Evolutionary conservation across 2,888 invertebrate genomes (phyloP).

Genomic region (Thymelicus sylvestris): DNA sequence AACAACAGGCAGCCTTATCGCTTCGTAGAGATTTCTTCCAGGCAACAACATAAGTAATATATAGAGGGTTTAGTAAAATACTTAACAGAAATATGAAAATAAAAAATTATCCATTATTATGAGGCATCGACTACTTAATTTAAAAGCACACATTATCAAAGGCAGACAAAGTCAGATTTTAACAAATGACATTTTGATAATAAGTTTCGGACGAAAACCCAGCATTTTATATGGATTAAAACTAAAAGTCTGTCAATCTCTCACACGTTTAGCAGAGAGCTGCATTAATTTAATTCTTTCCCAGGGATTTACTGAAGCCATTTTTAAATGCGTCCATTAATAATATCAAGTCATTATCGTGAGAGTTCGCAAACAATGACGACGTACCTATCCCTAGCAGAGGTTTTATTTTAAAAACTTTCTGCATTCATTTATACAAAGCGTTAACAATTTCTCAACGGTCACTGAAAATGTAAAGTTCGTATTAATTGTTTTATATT

Average conservation of each 20-base stretch:
- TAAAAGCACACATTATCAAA: no score
- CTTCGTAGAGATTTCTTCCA: no score
- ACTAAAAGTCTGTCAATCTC: not conserved
- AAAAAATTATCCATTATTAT: no score
- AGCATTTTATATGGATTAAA: not conserved
- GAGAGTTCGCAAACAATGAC: constrained; percentile 8
- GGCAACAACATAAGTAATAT: no score
- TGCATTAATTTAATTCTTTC: not conserved
- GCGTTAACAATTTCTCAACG: not conserved
- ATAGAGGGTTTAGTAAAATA: no score
- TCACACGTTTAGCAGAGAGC: not conserved
- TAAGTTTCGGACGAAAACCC: not conserved
- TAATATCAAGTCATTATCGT: constrained; percentile 6
- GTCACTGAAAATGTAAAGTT: not conserved
- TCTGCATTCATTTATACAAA: not conserved
- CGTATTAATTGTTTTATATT: no score
- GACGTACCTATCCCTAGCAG: not conserved
- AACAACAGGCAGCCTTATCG: no score
- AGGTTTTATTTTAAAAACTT: not conserved
- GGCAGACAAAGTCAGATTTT: no score
- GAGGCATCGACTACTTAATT: no score
- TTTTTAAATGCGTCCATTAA: constrained; percentile 14
- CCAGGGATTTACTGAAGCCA: not conserved
- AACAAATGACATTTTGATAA: not conserved
- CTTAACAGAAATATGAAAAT: no score